These are phyloP conservation scores for Lydus trimaculatus DNA, from an alignment of 2,888 invertebrate species.

Conservation along the genomic window DNA sequence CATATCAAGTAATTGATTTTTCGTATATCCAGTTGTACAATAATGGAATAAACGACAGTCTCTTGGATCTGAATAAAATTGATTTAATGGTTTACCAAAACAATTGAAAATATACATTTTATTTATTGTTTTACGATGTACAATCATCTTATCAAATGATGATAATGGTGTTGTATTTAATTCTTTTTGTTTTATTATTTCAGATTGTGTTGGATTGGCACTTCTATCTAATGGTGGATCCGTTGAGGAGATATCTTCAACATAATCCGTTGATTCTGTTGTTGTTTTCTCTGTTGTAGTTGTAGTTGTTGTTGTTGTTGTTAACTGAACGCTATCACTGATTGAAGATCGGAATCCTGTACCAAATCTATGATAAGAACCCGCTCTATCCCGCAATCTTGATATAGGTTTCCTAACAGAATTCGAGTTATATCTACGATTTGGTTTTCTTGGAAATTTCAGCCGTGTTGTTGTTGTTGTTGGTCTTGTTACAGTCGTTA, in stretches of 20 bases:
- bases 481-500: slow-evolving; percentile 16
- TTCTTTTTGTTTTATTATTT: slow-evolving; percentile 40
- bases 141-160: slow-evolving; percentile 21
- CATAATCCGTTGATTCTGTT: slow-evolving; percentile 10
- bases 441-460: background rate
- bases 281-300: slow-evolving; percentile 37
- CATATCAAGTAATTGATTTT: slow-evolving; percentile 66
- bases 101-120: slow-evolving; percentile 63
- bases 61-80: slow-evolving; percentile 66
- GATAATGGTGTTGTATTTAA: slow-evolving; percentile 55
- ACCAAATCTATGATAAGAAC: slow-evolving; percentile 46
- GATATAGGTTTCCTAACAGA: background rate
- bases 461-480: slow-evolving; percentile 7
- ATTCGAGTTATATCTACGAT: background rate
- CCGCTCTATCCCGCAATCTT: slow-evolving; percentile 25
- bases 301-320: slow-evolving; percentile 31
- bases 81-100: slow-evolving; percentile 63
- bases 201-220: slow-evolving; percentile 55
- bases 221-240: slow-evolving; percentile 54
- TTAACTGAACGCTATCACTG: slow-evolving; percentile 14
- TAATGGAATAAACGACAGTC: slow-evolving; percentile 69
- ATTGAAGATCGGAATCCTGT: slow-evolving; percentile 34
- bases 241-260: slow-evolving; percentile 40
- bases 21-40: slow-evolving; percentile 67
- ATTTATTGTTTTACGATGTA: slow-evolving; percentile 25